Evolutionary conservation across 2,888 invertebrate genomes (phyloP).

Genomic region (Mesorhabditis belari): DNA sequence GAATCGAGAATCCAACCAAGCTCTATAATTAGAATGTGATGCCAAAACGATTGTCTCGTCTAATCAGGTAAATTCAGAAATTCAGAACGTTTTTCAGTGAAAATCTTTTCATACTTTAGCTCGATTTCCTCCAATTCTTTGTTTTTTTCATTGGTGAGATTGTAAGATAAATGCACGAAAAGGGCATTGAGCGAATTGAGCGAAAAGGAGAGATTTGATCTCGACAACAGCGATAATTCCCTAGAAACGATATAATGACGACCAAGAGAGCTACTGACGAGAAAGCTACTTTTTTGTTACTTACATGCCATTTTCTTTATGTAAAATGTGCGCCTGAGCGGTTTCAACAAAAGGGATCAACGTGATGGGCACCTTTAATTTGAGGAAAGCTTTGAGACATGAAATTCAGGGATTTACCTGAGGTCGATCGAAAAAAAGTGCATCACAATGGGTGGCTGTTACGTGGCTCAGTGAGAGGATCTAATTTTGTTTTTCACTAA

Average conservation of each 20-base stretch:
- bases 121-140: slow-evolving; percentile 1
- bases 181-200: slow-evolving; percentile 34
- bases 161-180: slow-evolving; percentile 26
- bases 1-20: slow-evolving; percentile 42
- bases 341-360: slow-evolving; percentile 11
- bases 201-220: slow-evolving; percentile 32
- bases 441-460: slow-evolving; percentile 28
- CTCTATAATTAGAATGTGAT: slow-evolving; percentile 11
- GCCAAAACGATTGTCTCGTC: slow-evolving; percentile 5
- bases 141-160: slow-evolving; percentile 8
- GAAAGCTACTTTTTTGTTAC: background rate
- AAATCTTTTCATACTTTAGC: slow-evolving; percentile 6
- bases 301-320: slow-evolving; percentile 7
- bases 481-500: background rate
- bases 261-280: background rate
- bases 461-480: slow-evolving; percentile 25
- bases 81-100: background rate
- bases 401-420: slow-evolving; percentile 6
- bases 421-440: slow-evolving; percentile 29
- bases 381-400: background rate
- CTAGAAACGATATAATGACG: slow-evolving; percentile 13
- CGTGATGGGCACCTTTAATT: slow-evolving; percentile 1
- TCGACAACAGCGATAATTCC: slow-evolving; percentile 27
- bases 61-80: slow-evolving; percentile 4
- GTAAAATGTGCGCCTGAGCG: slow-evolving; percentile 16